Percentiles rank a stretch among this genome's conserved stretches.
Conservation (phyloP, 2,113 vertebrate genomes). For the Embiotoca jacksoni region DNA sequence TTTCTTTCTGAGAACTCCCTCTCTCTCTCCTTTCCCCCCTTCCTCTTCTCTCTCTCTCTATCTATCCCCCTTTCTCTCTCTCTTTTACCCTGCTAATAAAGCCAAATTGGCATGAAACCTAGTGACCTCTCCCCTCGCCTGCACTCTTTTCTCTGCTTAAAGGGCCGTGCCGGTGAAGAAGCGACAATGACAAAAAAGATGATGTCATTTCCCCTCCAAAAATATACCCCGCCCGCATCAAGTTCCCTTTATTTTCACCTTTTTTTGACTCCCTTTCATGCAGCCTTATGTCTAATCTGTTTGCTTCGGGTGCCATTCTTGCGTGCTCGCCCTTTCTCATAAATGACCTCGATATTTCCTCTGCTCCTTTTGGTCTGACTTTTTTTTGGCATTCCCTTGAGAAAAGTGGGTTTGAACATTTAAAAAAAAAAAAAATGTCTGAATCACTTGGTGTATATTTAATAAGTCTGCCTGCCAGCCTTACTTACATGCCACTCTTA, state of each 20-base stretch:
- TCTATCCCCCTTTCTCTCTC: constrained; percentile 25
- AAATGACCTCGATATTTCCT: constrained; percentile 33
- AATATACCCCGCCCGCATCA: constrained; percentile 41
- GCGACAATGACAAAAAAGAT: constrained; percentile 51
- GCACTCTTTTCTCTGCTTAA: constrained; percentile 50
- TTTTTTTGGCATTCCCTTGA: constrained; percentile 24
- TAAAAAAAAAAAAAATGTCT: neutral
- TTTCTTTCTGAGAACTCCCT: constrained; percentile 76
- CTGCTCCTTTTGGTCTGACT: constrained; percentile 18
- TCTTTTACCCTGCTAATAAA: constrained; percentile 68
- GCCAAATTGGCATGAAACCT: constrained; percentile 77
- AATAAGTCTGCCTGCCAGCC: constrained; percentile 64
- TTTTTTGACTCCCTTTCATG: constrained; percentile 24
- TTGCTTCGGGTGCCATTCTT: constrained; percentile 44
- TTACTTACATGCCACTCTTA: constrained; percentile 46
- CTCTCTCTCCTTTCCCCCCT: constrained; percentile 23
- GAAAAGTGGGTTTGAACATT: constrained; percentile 31
- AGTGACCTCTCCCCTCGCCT: constrained; percentile 67
- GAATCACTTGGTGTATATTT: constrained; percentile 43
- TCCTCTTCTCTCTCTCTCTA: constrained; percentile 38
- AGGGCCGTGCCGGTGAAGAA: constrained; percentile 46
- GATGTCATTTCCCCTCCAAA: constrained; percentile 53
- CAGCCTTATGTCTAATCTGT: constrained; percentile 40
- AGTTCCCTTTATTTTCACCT: constrained; percentile 34
- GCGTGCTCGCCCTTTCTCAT: constrained; percentile 20